Base-by-base conservation (phyloP, 2,797 vertebrate genomes). In the Manis crassicaudata region DNA sequence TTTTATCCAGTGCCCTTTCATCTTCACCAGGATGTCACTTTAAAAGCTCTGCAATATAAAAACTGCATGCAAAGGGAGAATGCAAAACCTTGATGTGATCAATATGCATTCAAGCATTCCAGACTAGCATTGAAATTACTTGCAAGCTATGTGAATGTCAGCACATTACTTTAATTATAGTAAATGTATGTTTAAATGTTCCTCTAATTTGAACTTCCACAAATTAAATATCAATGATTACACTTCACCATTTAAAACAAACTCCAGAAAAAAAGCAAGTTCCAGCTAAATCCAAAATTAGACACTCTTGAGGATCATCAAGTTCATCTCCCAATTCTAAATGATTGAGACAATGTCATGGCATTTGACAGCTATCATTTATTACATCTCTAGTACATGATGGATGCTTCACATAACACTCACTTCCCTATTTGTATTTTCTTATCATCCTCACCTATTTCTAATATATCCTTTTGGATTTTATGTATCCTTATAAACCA, bases 11-110 rank as follows among this genome's bases (percentile, higher is more conserved):
- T 85, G 32, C 32, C 72, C 67, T 93, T 95, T 97, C 11, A 20
- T 75, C 10, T 96, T 90, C 58, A 94, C 43, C 23, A 86, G 37
- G n/a, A 35, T 95, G 46, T 84, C n/a, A 65, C 70, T 97, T 93
- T 82, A 83, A 84, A 94, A 89, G 40, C 27, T 81, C 32, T 62
- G 50, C 56, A 94, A 87, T 70, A 87, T 70, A 93, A 95, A 95
- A 92, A 21, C 25, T 94, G 52, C 70, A 95, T 62, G 77, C 17
- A 81, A 95, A 94, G 35, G 32, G n/a, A 94, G 67, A 97, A 95
- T 56, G 60, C 27, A 97, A 97, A 93, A 60, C 37, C 27, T 96
- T 92, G 88, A 77, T 29, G 84, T 76, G 96, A 94, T 95, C 76
- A 90, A 80, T 92, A 93, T 90, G 46, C 27, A 86, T 96, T 85